Percentiles rank a stretch among this genome's conserved stretches.
phyloP scores from a whole-genome alignment of 1,140 invertebrate genomes.

The Luehdorfia chinensis region DNA sequence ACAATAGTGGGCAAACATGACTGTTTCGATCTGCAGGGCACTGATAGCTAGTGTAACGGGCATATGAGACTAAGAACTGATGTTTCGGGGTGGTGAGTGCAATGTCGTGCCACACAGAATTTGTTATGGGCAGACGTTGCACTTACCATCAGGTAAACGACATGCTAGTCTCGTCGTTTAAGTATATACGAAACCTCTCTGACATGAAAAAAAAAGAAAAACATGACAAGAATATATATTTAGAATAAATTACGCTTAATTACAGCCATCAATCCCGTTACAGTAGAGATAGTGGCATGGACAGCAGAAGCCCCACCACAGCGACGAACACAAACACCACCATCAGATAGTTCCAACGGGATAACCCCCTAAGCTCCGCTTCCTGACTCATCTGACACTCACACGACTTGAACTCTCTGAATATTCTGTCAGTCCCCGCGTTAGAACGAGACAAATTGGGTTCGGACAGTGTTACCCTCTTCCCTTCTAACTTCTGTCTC shows the following conservation, averaged over 20 bases:
- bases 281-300: not conserved
- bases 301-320: slow-evolving; percentile 1
- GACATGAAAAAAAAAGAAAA: slow-evolving; percentile 8
- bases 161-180: too few species aligned
- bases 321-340: slow-evolving; percentile 3
- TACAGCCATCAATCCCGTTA: not conserved
- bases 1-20: too few species aligned
- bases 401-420: not conserved
- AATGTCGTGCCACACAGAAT: too few species aligned
- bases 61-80: too few species aligned
- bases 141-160: too few species aligned
- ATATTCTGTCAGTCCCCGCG: not conserved
- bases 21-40: too few species aligned
- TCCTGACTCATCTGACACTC: not conserved
- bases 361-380: not conserved
- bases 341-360: not conserved
- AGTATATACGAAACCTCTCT: too few species aligned
- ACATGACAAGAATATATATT: not conserved
- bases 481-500: not conserved
- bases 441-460: not conserved
- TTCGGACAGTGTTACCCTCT: not conserved
- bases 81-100: too few species aligned
- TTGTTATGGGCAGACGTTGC: too few species aligned
- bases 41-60: too few species aligned
- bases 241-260: slow-evolving; percentile 13